These are phyloP conservation scores for Sciurus vulgaris DNA, from an alignment of 2,797 vertebrate genomes.

Conservation along the genomic window DNA sequence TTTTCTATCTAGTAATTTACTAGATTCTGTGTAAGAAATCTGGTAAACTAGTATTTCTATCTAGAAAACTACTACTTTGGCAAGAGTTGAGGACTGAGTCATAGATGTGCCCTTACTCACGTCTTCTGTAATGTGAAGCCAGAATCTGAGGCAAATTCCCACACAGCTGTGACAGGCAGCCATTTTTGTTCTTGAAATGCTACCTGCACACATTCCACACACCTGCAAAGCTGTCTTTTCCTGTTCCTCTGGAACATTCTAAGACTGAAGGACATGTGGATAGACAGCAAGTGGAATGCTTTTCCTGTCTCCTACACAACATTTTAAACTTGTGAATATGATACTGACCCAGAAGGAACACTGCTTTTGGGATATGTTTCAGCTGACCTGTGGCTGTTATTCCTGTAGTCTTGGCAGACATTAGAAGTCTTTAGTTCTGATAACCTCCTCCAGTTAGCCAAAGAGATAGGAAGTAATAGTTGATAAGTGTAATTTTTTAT, in stretches of 20 bases:
- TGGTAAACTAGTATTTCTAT: constrained; percentile 49
- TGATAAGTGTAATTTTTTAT: neutral
- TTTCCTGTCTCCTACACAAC: neutral
- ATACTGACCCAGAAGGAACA: neutral
- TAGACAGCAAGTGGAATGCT: neutral
- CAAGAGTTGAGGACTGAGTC: constrained; percentile 84
- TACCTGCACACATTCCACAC: neutral
- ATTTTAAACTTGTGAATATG: neutral
- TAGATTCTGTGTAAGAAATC: neutral
- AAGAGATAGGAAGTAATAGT: neutral
- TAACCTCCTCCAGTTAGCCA: neutral
- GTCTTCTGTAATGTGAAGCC: constrained; percentile 77
- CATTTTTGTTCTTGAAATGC: constrained; percentile 34
- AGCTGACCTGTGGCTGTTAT: constrained; percentile 37
- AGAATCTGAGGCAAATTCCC: neutral
- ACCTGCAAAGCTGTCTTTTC: constrained; percentile 43
- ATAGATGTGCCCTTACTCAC: constrained; percentile 60
- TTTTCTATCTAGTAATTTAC: constrained; percentile 54
- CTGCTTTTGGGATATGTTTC: neutral
- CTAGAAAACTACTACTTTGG: constrained; percentile 88
- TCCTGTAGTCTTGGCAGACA: neutral
- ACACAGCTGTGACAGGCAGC: constrained; percentile 11
- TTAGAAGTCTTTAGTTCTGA: neutral
- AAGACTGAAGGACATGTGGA: neutral
- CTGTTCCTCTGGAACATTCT: neutral